Evolutionary conservation across 2,888 invertebrate genomes (phyloP).

Genomic region (Agrochola lychnidis): DNA sequence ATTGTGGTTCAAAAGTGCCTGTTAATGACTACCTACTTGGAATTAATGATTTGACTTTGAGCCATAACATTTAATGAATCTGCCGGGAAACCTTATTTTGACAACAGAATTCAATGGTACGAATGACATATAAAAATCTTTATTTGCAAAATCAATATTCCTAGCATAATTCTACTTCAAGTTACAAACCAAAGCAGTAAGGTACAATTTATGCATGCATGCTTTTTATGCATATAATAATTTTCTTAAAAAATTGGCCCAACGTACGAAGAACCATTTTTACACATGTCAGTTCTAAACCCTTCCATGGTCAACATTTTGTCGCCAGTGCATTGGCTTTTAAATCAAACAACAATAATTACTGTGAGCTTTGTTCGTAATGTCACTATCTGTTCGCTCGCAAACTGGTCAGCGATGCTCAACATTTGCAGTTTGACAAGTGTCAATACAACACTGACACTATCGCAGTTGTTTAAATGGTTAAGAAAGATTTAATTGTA

Average conservation of each 20-base stretch:
- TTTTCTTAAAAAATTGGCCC: background rate
- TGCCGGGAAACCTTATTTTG: background rate
- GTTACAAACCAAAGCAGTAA: too few species aligned
- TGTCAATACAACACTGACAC: slow-evolving; percentile 2
- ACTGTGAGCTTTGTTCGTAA: slow-evolving; percentile 77
- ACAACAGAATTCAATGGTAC: background rate
- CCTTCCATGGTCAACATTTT: slow-evolving; percentile 11
- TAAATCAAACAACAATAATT: slow-evolving; percentile 80
- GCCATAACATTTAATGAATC: background rate
- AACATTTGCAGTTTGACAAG: slow-evolving; percentile 51
- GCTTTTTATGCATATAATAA: too few species aligned
- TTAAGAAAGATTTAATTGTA: background rate
- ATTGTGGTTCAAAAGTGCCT: too few species aligned
- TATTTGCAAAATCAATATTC: too few species aligned
- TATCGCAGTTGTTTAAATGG: background rate
- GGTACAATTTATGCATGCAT: too few species aligned
- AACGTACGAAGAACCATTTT: background rate
- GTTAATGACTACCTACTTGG: too few species aligned
- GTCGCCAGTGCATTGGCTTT: slow-evolving; percentile 65
- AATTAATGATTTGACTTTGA: too few species aligned
- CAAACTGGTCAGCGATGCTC: slow-evolving; percentile 60
- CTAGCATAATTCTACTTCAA: too few species aligned
- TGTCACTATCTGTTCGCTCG: slow-evolving; percentile 64
- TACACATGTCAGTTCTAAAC: slow-evolving; percentile 26
- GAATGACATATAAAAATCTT: too few species aligned